Percentiles rank a stretch among this genome's conserved stretches.
Evolutionary conservation across 2,113 vertebrate genomes (phyloP).

Genomic region (Campylorhamphus procurvoides): DNA sequence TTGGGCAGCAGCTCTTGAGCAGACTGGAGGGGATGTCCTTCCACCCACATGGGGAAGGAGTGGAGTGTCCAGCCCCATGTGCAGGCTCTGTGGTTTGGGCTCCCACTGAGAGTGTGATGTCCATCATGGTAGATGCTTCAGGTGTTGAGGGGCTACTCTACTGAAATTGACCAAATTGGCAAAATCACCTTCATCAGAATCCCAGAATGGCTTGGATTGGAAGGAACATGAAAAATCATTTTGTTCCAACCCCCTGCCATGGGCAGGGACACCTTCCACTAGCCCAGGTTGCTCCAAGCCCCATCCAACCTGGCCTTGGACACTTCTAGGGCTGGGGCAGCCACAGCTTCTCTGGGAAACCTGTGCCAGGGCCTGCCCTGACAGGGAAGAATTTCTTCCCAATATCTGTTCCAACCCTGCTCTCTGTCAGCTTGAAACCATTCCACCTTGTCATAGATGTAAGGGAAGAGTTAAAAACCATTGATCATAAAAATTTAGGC

Average conservation of each 20-base stretch:
- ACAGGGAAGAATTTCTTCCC: not conserved
- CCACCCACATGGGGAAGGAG: not conserved
- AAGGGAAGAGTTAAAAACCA: not conserved
- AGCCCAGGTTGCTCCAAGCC: not conserved
- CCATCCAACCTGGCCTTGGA: not conserved
- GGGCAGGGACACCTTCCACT: not conserved
- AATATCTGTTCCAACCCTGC: accelerated
- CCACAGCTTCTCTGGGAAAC: not conserved
- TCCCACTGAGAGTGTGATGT: not conserved
- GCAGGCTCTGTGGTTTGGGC: not conserved
- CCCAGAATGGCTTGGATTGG: not conserved
- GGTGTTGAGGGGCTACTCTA: not conserved
- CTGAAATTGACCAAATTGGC: not conserved
- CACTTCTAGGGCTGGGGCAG: not conserved
- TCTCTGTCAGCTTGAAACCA: not conserved
- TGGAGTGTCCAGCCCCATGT: not conserved
- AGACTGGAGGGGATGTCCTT: not conserved
- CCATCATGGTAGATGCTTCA: not conserved
- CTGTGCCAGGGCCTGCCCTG: not conserved
- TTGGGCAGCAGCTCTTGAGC: not conserved
- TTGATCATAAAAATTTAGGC: not conserved
- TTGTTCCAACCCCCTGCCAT: not conserved
- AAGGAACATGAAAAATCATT: not conserved
- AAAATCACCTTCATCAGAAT: not conserved
- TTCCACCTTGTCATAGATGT: accelerated